Evolutionary conservation across 2,113 vertebrate species (phyloP).

Genomic region (Cinclus mexicanus): DNA sequence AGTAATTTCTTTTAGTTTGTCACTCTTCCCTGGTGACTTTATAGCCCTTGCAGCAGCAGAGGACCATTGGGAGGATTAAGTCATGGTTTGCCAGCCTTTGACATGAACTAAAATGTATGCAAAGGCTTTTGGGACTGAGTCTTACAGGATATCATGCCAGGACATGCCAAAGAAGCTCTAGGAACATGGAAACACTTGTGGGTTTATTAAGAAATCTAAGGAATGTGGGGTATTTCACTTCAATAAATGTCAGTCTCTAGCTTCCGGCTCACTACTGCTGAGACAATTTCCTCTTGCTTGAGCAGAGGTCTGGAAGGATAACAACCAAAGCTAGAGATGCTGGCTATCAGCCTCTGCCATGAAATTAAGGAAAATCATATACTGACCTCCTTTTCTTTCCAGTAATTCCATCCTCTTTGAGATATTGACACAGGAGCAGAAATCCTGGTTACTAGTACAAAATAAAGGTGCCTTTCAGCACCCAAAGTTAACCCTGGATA

Average conservation of each 20-base stretch:
- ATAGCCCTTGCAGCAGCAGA: background rate
- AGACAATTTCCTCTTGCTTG: constrained; percentile 50
- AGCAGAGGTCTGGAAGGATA: background rate
- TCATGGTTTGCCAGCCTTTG: background rate
- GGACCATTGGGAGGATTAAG: background rate
- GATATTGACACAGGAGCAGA: background rate
- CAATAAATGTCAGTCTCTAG: background rate
- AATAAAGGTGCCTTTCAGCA: background rate
- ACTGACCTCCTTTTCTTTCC: background rate
- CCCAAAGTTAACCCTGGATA: background rate
- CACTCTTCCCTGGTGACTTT: background rate
- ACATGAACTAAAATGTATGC: background rate
- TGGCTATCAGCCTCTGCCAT: background rate
- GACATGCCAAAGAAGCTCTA: constrained; percentile 7
- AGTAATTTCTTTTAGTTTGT: background rate
- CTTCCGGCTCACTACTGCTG: background rate
- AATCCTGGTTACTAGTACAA: background rate
- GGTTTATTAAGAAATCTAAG: constrained; percentile 30
- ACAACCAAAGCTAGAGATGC: background rate
- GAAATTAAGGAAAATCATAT: background rate
- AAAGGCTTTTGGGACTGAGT: background rate
- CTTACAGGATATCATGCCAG: background rate
- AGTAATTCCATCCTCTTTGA: background rate
- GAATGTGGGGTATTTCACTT: background rate
- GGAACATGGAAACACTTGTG: constrained; percentile 20